A percentile compares a stretch with the other conserved stretches of the same genome.
These are phyloP conservation scores for Serranus cabrilla DNA, from an alignment of 2,797 vertebrate genomes.

Conservation along the genomic window DNA sequence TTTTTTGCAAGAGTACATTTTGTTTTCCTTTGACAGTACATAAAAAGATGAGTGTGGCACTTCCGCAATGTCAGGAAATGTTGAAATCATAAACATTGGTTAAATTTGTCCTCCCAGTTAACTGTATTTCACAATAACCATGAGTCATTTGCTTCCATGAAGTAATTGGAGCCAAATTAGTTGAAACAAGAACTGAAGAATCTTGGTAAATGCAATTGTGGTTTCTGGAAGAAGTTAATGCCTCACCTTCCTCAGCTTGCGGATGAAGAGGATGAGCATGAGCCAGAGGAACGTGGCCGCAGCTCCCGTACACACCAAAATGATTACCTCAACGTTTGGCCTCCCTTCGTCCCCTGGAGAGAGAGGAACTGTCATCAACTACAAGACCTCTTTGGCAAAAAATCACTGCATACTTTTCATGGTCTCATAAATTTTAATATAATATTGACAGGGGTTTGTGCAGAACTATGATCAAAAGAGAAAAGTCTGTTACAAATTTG, in stretches of 20 bases:
- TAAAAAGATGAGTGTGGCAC: conserved; percentile 14
- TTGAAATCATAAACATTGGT: conserved; percentile 36
- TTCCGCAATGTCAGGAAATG: conserved; percentile 28
- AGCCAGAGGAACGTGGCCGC: conserved; percentile 96
- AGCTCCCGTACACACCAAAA: conserved; percentile 92
- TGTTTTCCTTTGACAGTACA: conserved; percentile 33
- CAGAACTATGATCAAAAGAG: conserved; percentile 30
- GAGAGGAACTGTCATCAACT: conserved; percentile 53
- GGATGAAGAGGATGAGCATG: conserved; percentile 94
- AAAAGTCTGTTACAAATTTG: conserved; percentile 35
- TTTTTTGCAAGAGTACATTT: conserved; percentile 20
- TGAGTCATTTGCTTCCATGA: not conserved
- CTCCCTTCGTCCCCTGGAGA: conserved; percentile 90
- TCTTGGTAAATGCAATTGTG: conserved; percentile 3
- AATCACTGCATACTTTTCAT: conserved; percentile 12
- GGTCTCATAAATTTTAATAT: conserved; percentile 27
- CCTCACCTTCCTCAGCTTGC: conserved; percentile 93
- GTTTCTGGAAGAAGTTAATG: not conserved
- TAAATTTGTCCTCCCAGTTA: conserved; percentile 43
- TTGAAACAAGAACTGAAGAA: not conserved
- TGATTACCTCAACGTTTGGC: conserved; percentile 93
- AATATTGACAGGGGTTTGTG: conserved; percentile 17
- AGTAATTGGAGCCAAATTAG: not conserved
- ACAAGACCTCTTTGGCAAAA: not conserved
- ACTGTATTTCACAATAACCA: conserved; percentile 42